Base-by-base conservation (phyloP, 2,113 vertebrate genomes). In the Ariopsis seemanni region DNA sequence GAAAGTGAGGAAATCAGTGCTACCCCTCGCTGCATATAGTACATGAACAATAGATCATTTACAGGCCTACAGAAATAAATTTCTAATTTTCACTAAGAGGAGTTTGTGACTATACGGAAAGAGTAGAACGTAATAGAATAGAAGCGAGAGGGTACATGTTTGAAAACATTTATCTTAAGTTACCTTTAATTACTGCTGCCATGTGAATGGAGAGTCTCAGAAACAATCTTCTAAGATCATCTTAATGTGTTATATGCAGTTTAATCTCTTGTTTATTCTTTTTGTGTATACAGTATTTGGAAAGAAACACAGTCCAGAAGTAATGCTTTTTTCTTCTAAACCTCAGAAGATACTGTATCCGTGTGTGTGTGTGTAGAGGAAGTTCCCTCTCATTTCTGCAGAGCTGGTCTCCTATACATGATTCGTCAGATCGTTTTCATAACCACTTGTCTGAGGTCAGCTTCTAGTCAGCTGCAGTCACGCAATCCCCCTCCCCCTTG, bases 391-490 rank as follows among this genome's bases (percentile, higher is more conserved):
- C 92, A 95, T 96, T 96, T 95, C 90, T 94, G 94, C 95, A 92
- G 90, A 93, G 91, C 94, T 92, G 94, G 92, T 96, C 93, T 95
- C 92, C 90, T 89, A 92, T 92, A 86, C 89, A 92, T 92, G 92
- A 93, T 95, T 96, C 93, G 85, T 95, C 95, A 96, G 95, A 96
- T 97, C 95, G 92, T 96, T 96, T 96, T 97, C 95, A 97, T 96
- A 96, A 96, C 96, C 96, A 95, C 96, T 96, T 95, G 95, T 96
- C 96, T 96, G 95, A 96, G 96, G 96, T 96, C 95, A 96, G 94
- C 95, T 94, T 93, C 93, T 95, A 92, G 95, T 94, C 96, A 96
- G 96, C 95, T 95, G 92, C 94, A 96, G 97, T 97, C 97, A 97
- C 96, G 96, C 97, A 97, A 97, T 92, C 95, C 94, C 91, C 94